These are phyloP conservation scores for Dolichopus griseipennis DNA, from an alignment of 2,888 invertebrate species.

Conservation along the genomic window DNA sequence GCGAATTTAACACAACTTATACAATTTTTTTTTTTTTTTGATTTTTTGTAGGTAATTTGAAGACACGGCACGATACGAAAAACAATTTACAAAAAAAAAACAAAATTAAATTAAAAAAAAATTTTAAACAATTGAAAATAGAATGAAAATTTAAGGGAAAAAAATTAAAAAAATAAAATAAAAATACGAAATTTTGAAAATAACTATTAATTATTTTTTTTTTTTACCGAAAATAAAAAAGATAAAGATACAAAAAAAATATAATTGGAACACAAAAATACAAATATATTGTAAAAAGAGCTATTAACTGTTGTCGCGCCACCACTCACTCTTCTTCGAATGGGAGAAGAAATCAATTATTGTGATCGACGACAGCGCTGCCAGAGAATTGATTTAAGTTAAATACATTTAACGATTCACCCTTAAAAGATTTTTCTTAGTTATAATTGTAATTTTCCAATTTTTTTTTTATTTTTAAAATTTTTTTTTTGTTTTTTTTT, in stretches of 20 bases:
- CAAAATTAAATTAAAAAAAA: background rate
- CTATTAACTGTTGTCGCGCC: background rate
- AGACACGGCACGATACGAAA: too few relatives aligned
- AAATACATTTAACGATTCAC: slow-evolving; percentile 4
- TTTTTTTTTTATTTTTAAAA: background rate
- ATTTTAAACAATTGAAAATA: background rate
- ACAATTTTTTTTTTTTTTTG: background rate
- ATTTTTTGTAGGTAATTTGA: too few relatives aligned
- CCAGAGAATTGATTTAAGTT: slow-evolving; percentile 15
- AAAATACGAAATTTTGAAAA: background rate
- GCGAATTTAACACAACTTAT: background rate
- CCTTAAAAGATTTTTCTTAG: background rate
- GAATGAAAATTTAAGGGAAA: background rate
- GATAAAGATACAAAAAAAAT: background rate
- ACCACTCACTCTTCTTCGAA: background rate
- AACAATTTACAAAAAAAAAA: too few relatives aligned
- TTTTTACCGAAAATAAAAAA: background rate
- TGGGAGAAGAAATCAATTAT: slow-evolving; percentile 10
- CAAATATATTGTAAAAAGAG: background rate
- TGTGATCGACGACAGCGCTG: slow-evolving; percentile 21
- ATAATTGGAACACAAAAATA: background rate
- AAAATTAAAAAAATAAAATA: too few relatives aligned
- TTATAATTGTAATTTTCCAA: background rate
- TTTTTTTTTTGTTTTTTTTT: background rate
- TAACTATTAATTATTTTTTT: background rate